Percentiles rank a stretch among this genome's conserved stretches.
Evolutionary conservation across 2,113 vertebrate genomes (phyloP).

Genomic region (Symphodus melops): DNA sequence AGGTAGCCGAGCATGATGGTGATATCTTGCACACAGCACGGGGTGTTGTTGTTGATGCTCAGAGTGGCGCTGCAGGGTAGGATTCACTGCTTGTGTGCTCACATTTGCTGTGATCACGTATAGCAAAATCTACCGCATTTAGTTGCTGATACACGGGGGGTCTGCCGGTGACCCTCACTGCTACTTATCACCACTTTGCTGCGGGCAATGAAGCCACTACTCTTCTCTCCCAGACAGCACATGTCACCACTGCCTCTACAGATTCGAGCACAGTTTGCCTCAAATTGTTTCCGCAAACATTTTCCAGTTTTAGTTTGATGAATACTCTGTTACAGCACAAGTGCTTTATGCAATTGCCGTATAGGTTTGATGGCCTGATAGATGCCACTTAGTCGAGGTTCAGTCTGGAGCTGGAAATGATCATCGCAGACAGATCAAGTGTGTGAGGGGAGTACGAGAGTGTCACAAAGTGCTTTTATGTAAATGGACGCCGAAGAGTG

Average conservation of each 20-base stretch:
- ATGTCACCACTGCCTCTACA: slow-evolving; percentile 3
- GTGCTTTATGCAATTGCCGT: slow-evolving; percentile 55
- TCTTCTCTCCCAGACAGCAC: slow-evolving; percentile 20
- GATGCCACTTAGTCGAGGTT: slow-evolving; percentile 61
- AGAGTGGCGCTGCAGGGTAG: slow-evolving; percentile 56
- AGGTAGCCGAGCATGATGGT: slow-evolving; percentile 8
- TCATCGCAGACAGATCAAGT: slow-evolving; percentile 68
- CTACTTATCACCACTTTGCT: slow-evolving; percentile 48
- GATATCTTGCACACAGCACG: slow-evolving; percentile 20
- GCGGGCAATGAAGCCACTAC: slow-evolving; percentile 31
- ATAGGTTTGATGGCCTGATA: slow-evolving; percentile 64
- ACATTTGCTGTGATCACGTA: slow-evolving; percentile 53
- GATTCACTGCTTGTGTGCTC: slow-evolving; percentile 59
- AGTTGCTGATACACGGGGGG: slow-evolving; percentile 37
- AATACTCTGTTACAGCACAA: slow-evolving; percentile 26
- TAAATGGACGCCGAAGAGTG: slow-evolving; percentile 63
- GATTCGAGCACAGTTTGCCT: slow-evolving; percentile 4
- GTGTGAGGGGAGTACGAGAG: slow-evolving; percentile 47
- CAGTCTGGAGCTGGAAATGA: slow-evolving; percentile 58
- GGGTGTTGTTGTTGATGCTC: slow-evolving; percentile 58
- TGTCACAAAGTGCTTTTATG: slow-evolving; percentile 74
- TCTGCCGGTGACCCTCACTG: slow-evolving; percentile 50
- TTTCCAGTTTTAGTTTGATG: slow-evolving; percentile 27
- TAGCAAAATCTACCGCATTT: slow-evolving; percentile 43
- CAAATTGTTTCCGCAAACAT: slow-evolving; percentile 29